These are phyloP conservation scores for Diachrysia chrysitis DNA, from an alignment of 2,888 invertebrate species.

Conservation along the genomic window DNA sequence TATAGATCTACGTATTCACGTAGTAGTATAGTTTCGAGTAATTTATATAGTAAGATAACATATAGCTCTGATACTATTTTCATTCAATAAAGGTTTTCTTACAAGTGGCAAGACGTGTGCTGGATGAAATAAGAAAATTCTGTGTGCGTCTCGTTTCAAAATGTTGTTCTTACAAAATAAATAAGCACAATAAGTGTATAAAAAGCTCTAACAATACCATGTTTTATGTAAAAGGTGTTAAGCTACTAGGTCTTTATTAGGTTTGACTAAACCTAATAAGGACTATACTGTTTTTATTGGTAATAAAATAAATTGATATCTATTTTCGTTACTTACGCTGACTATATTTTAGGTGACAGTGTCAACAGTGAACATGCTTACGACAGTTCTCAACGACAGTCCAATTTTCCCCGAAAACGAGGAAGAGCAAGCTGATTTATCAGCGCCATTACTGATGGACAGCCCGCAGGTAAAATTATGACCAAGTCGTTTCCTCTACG, in stretches of 20 bases:
- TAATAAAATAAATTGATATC: background rate
- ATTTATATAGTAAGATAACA: background rate
- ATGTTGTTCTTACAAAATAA: background rate
- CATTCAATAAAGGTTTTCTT: background rate
- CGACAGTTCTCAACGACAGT: conserved; percentile 95
- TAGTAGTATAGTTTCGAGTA: too few relatives aligned
- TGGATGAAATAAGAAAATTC: background rate
- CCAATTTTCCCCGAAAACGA: conserved; percentile 95
- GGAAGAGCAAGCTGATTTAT: conserved; percentile 91
- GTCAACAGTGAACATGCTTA: conserved; percentile 96
- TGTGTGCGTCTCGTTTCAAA: background rate
- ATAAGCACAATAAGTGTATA: too few relatives aligned
- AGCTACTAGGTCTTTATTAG: too few relatives aligned
- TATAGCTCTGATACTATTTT: background rate
- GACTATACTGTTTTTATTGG: background rate
- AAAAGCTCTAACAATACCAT: too few relatives aligned
- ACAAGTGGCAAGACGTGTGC: background rate
- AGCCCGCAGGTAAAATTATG: conserved; percentile 90
- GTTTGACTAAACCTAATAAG: too few relatives aligned
- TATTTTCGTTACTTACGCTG: background rate
- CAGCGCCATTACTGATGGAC: conserved; percentile 94
- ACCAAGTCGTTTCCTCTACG: conserved; percentile 21
- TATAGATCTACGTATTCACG: conserved; percentile 3
- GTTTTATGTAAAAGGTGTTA: too few relatives aligned
- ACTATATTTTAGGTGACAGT: conserved; percentile 91